Evolutionary conservation across 2,797 vertebrate genomes (phyloP), one percentile per base, ranked within the genome.

Genomic region (Schizothorax lantsangensis): DNA sequence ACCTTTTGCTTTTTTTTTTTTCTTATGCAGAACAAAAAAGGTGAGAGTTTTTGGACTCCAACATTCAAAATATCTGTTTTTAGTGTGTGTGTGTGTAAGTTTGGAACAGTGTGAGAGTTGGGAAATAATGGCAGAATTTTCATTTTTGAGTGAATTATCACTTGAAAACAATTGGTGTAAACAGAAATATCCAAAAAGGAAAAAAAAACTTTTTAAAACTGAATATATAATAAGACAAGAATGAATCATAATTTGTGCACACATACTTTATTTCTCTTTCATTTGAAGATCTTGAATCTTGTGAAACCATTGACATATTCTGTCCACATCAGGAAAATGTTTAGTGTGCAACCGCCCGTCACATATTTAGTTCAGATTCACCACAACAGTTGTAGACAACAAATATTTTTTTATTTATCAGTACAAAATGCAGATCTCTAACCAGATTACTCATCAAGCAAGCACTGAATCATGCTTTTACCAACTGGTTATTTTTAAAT

Each of bases 221-320:
- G 30, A 30, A 30, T 30, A 30, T 30, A 30, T 30, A 30, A 30
- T 30, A 23, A 59, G 38, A 33, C 59, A n/a, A 7, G 2, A 26
- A 62, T 3, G 19, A 83, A 26, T 62, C 52, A 5, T 45, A 36
- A 36, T 43, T 36, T 64, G 40, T 64, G 40, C 79, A 62, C 52
- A 64, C n/a, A 21, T 62, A 62, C 54, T 84, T 87, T 87, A 84
- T 84, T 88, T 80, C 19, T 75, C 45, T 79, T 87, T 62, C 14
- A 79, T 26, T 14, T 40, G 14, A 5, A 64, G n/a, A 74, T 52
- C 0, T 30, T 43, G 54, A 52, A 47, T 84, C 45, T 73, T 72
- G 52, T 79, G 66, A 84, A 57, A 80, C 17, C 38, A 33, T 2
- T 79, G 40, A 73, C 33, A 38, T 59, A 36, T 5, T 71, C 30